Base-by-base conservation (phyloP, 2,888 invertebrate genomes). In the Disparrhopalites patrizii region DNA sequence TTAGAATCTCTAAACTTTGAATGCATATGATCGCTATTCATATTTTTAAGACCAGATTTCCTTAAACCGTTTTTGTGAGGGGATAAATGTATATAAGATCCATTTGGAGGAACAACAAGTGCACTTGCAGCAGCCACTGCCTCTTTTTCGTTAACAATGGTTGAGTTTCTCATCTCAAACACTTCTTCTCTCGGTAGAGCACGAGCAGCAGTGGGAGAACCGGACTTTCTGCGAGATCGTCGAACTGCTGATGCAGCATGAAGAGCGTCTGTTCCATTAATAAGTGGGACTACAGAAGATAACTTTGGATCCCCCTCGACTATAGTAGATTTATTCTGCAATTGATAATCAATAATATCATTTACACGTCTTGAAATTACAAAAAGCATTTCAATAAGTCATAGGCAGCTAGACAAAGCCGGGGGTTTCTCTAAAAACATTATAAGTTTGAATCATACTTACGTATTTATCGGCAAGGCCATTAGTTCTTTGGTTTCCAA, bases 71-170 rank as follows among this genome's bases (percentile, higher is more conserved):
- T 69, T 25, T 63, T 69, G 40, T 51, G 65, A 7, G 61, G 68
- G 3, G 65, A 67, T 38, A 67, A 40, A 18, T 33, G 65, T n/a
- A n/a, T n/a, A n/a, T n/a, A n/a, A 30, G 23, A 31, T 13, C 56
- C 65, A 47, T 56, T 62, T 7, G 61, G 61, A 23, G 62, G 68
- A 43, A 75, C 60, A 18, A 73, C 69, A 10, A 75, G 58, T 10
- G 75, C 75, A 70, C 71, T 72, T 7, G 71, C 75, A n/a, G 75
- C 75, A 8, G 61, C 71, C 18, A 73, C 62, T 3, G 75, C 75
- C 50, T 73, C 75, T 62, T 60, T 66, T 33, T 72, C 70, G 33
- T 75, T 71, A 15, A 75, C 72, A 50, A 71, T 43, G 1, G 64
- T 65, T 8, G 64, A 65, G 28, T 57, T 65, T 36, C 64, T 57